These are phyloP conservation scores for Xylota segnis DNA, from an alignment of 2,888 invertebrate genomes.

Conservation along the genomic window DNA sequence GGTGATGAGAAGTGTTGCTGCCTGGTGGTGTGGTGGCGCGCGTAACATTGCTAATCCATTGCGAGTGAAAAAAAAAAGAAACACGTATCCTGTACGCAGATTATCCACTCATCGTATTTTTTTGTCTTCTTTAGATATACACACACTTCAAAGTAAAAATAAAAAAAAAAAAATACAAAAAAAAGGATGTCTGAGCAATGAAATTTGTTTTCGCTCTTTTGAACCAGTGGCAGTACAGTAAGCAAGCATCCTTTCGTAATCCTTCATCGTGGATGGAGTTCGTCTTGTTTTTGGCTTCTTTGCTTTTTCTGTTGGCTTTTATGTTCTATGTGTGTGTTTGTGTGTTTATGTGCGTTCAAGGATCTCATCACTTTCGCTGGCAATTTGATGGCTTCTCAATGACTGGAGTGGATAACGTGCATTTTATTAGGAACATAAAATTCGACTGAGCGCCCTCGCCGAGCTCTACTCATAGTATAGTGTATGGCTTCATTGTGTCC, in stretches of 20 bases:
- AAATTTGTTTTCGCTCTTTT: slow-evolving; percentile 41
- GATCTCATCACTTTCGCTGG: slow-evolving; percentile 61
- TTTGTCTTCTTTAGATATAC: slow-evolving; percentile 13
- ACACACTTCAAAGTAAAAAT: slow-evolving; percentile 15
- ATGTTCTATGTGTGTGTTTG: slow-evolving; percentile 27
- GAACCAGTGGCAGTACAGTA: slow-evolving; percentile 1
- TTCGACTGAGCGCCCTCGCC: slow-evolving; percentile 37
- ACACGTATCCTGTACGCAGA: slow-evolving; percentile 42
- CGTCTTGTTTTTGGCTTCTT: slow-evolving; percentile 13
- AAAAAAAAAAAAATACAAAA: background rate
- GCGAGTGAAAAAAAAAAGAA: slow-evolving; percentile 11
- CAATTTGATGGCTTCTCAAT: slow-evolving; percentile 72
- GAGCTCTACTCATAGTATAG: background rate
- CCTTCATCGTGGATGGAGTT: slow-evolving; percentile 36
- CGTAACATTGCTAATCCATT: slow-evolving; percentile 52
- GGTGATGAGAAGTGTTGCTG: background rate
- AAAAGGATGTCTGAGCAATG: slow-evolving; percentile 35
- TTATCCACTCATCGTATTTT: slow-evolving; percentile 44
- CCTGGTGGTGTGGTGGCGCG: no score
- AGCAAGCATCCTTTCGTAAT: slow-evolving; percentile 41
- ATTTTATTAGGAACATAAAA: slow-evolving; percentile 74
- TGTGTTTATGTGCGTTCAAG: slow-evolving; percentile 54
- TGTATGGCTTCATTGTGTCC: slow-evolving; percentile 42
- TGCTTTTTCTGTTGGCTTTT: no score
- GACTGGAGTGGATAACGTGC: slow-evolving; percentile 67